These are phyloP conservation scores for Cephus nigrinus DNA, from an alignment of 2,888 invertebrate genomes.

Conservation along the genomic window DNA sequence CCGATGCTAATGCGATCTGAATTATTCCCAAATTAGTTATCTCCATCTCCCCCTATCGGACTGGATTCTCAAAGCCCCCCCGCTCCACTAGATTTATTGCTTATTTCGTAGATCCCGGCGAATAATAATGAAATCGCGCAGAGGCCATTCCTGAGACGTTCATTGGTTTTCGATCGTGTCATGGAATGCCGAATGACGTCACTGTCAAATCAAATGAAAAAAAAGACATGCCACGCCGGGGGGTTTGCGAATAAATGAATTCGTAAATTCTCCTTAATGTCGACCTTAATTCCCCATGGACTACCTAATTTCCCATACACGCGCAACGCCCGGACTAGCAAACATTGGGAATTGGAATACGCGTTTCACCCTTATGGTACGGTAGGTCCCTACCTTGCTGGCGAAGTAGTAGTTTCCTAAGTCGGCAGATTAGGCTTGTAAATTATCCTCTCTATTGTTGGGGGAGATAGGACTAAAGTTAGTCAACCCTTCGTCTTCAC, in stretches of 20 bases:
- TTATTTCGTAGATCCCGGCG: conserved; percentile 2
- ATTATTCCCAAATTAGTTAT: conserved; percentile 7
- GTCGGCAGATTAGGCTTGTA: conserved; percentile 4
- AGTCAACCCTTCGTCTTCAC: neutral
- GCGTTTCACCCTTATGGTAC: neutral
- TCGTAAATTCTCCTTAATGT: neutral
- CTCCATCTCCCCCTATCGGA: neutral
- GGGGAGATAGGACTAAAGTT: conserved; percentile 1
- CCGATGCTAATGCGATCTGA: conserved; percentile 8
- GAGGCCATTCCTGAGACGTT: neutral
- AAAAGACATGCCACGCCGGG: neutral
- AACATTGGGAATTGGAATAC: neutral
- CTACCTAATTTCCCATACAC: neutral
- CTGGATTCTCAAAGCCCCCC: neutral
- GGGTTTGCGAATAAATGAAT: neutral
- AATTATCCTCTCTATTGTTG: conserved; percentile 5
- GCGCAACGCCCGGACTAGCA: neutral
- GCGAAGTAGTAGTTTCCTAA: neutral
- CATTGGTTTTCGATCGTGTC: neutral
- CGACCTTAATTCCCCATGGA: neutral
- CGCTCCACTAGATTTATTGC: neutral
- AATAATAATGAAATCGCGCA: conserved; percentile 3
- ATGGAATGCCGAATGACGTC: neutral
- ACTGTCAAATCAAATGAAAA: neutral
- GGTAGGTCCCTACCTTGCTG: neutral